phyloP scores from a whole-genome alignment of 2,888 invertebrate genomes.

The Mamestra brassicae region DNA sequence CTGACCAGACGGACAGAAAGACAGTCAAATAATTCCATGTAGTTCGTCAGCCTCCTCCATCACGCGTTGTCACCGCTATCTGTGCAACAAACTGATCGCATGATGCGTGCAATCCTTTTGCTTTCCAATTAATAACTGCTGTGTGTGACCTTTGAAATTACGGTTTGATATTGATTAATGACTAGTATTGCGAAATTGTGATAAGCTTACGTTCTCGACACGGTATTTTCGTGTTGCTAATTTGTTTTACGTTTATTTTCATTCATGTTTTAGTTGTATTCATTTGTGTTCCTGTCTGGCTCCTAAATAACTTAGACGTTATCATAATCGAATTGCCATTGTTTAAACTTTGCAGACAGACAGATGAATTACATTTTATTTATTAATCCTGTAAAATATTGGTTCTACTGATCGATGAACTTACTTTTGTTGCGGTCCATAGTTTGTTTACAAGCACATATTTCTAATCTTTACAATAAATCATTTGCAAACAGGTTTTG shows the following conservation, averaged over 20 bases:
- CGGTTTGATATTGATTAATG: constrained; percentile 51
- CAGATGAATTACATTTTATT: neutral
- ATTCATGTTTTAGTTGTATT: constrained; percentile 21
- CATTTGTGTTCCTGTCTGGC: neutral
- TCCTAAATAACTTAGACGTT: neutral
- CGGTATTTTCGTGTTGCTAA: constrained; percentile 35
- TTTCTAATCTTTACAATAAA: constrained; percentile 9
- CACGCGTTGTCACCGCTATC: constrained; percentile 30
- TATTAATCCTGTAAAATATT: neutral
- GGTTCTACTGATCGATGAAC: constrained; percentile 4
- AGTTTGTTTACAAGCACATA: constrained; percentile 30
- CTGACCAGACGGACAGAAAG: neutral
- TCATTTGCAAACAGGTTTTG: constrained; percentile 38
- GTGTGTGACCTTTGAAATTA: constrained; percentile 49
- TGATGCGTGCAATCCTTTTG: constrained; percentile 41
- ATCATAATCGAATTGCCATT: neutral
- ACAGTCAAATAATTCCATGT: neutral
- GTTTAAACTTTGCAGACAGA: neutral
- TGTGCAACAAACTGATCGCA: constrained; percentile 21
- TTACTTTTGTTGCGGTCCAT: constrained; percentile 6
- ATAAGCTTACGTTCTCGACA: constrained; percentile 41
- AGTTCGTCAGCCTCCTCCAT: constrained; percentile 10
- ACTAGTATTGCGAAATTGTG: constrained; percentile 48
- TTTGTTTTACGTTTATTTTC: constrained; percentile 37
- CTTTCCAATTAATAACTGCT: constrained; percentile 53